Base-by-base conservation (phyloP, 2,113 vertebrate genomes). In the Tachysurus vachellii region DNA sequence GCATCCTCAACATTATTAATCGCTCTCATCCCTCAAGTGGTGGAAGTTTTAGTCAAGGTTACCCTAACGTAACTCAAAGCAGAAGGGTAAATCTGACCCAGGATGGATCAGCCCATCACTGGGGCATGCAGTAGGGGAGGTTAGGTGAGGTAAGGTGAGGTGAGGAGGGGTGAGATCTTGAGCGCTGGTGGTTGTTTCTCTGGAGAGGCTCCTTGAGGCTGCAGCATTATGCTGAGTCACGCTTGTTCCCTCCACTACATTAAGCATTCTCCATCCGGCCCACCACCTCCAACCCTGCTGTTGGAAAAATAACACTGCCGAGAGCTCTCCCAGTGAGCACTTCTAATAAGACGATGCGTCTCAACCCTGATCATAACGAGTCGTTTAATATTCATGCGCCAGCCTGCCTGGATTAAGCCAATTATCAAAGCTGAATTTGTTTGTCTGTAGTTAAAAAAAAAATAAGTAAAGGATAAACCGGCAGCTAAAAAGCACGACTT, bases 181-280 rank as follows among this genome's bases (percentile, higher is more conserved):
- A 86, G 59, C 0, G 10, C 62, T 54, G 44, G 82, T 28, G 44
- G 79, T 82, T 61, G 79, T 50, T 80, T 87, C 64, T 73, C 36
- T 70, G 28, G 71, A 87, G 89, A 77, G 79, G 54, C 64, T 82
- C 36, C 85, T 87, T 50, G 70, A 85, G 56, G 70, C 83, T 62
- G 83, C 53, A n/a, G 86, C 80, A 88, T 83, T 90, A 90, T 90
- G 89, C 89, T 83, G 70, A 85, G 85, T 77, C 89, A 90, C 73
- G 89, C 21, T 70, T 83, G 31, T 82, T 87, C 88, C 80, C 71
- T 71, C 68, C 71, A 86, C 70, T 84, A 90, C 75, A 84, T 84
- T 84, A 90, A 85, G 82, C 87, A 76, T 64, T 81, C 80, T 85
- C 81, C 70, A 56, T 76, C 77, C 44, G 13, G 64, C 57, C 54